phyloP scores from a whole-genome alignment of 2,888 invertebrate genomes.

The Melanophora roralis region DNA sequence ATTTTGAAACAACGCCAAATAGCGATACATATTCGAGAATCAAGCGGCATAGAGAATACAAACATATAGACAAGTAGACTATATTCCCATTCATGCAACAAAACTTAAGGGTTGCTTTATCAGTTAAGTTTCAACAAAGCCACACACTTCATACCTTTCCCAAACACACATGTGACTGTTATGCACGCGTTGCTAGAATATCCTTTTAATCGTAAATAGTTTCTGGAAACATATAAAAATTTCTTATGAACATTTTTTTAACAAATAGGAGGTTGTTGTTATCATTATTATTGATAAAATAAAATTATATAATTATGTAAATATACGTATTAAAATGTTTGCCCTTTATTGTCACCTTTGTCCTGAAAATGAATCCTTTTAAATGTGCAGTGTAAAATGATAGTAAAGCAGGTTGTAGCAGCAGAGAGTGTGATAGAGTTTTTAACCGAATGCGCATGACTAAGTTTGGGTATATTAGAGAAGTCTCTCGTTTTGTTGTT shows the following conservation, averaged over 20 bases:
- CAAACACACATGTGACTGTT: too few relatives aligned
- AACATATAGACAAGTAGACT: too few relatives aligned
- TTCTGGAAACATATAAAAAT: not conserved
- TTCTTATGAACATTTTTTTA: not conserved
- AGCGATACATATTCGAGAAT: conserved; percentile 16
- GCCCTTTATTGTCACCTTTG: conserved; percentile 15
- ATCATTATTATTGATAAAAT: too few relatives aligned
- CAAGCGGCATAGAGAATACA: conserved; percentile 8
- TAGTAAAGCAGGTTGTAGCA: not conserved
- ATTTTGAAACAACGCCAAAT: not conserved
- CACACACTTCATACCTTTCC: not conserved
- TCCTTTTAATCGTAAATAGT: too few relatives aligned
- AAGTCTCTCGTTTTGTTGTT: conserved; percentile 30
- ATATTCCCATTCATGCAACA: conserved; percentile 22
- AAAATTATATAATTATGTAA: too few relatives aligned
- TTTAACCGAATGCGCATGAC: conserved; percentile 26
- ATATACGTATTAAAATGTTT: not conserved
- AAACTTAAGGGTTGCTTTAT: conserved; percentile 32
- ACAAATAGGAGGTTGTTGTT: too few relatives aligned
- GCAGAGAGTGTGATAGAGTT: not conserved
- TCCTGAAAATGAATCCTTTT: not conserved
- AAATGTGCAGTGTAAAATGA: not conserved
- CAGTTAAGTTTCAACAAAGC: not conserved
- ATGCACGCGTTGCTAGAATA: too few relatives aligned
- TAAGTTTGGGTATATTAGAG: not conserved